Conservation (phyloP, 2,888 invertebrate species). For the Hecatera dysodea region DNA sequence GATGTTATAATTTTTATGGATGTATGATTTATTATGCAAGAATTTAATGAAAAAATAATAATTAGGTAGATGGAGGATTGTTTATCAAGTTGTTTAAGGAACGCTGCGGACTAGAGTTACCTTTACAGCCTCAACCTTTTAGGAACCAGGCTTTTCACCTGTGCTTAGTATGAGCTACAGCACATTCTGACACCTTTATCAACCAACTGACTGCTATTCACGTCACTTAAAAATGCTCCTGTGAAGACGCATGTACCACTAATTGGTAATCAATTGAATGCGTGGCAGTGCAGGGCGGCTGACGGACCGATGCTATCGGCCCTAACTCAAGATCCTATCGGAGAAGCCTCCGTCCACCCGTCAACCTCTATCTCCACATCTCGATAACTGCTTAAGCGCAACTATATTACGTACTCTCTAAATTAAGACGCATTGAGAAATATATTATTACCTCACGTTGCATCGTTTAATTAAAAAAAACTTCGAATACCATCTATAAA, state of each 20-base stretch:
- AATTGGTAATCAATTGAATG: slow-evolving; percentile 82
- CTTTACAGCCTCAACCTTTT: background rate
- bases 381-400: slow-evolving; percentile 74
- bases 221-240: slow-evolving; percentile 67
- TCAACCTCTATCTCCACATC: slow-evolving; percentile 76
- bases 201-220: slow-evolving; percentile 24
- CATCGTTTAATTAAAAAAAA: slow-evolving; percentile 76
- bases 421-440: slow-evolving; percentile 79
- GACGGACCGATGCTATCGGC: slow-evolving; percentile 75
- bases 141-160: background rate
- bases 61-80: background rate
- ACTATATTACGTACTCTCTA: slow-evolving; percentile 77
- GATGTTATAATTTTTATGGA: slow-evolving; percentile 58
- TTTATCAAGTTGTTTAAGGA: background rate
- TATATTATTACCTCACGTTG: slow-evolving; percentile 67
- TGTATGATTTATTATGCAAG: slow-evolving; percentile 57
- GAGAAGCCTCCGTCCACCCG: slow-evolving; percentile 70
- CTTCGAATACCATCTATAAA: slow-evolving; percentile 65
- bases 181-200: slow-evolving; percentile 34
- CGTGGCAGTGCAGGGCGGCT: slow-evolving; percentile 74
- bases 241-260: slow-evolving; percentile 73
- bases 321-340: slow-evolving; percentile 78
- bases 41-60: slow-evolving; percentile 49
- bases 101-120: background rate
- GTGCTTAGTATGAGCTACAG: slow-evolving; percentile 10